Evolutionary conservation across 1,140 invertebrate genomes (phyloP).

Genomic region (Trinorchestia longiramus): DNA sequence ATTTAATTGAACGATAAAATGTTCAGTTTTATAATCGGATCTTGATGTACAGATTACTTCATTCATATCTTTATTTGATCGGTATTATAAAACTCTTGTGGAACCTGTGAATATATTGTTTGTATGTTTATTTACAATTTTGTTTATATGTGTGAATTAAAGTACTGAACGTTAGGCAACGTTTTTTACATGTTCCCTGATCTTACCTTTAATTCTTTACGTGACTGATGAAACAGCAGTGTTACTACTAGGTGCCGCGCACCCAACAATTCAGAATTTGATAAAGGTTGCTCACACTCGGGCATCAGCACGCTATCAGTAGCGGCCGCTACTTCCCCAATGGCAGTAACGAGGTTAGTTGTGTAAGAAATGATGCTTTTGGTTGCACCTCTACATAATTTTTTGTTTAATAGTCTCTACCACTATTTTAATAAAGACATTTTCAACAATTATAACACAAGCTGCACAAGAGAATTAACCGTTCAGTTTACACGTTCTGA

Average conservation of each 20-base stretch:
- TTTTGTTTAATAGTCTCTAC: too few species aligned
- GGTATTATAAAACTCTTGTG: neutral
- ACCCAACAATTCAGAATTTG: neutral
- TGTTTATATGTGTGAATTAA: slow-evolving; percentile 42
- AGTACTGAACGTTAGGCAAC: neutral
- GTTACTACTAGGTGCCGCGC: neutral
- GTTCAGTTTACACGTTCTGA: too few species aligned
- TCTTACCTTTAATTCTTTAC: neutral
- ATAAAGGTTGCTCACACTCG: neutral
- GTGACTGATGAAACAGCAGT: neutral
- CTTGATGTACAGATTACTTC: neutral
- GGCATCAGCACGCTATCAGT: too few species aligned
- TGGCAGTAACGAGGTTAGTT: too few species aligned
- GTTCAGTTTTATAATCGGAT: neutral
- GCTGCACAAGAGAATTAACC: too few species aligned
- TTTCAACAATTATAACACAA: too few species aligned
- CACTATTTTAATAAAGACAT: too few species aligned
- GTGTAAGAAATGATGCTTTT: too few species aligned
- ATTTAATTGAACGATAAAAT: neutral
- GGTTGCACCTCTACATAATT: too few species aligned
- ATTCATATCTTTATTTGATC: neutral
- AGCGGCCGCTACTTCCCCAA: too few species aligned
- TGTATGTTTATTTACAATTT: slow-evolving; percentile 8
- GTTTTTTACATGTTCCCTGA: neutral
- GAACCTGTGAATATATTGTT: slow-evolving; percentile 18